Base-by-base conservation (phyloP, 2,797 vertebrate species). In the Ctenosaura bakeri region DNA sequence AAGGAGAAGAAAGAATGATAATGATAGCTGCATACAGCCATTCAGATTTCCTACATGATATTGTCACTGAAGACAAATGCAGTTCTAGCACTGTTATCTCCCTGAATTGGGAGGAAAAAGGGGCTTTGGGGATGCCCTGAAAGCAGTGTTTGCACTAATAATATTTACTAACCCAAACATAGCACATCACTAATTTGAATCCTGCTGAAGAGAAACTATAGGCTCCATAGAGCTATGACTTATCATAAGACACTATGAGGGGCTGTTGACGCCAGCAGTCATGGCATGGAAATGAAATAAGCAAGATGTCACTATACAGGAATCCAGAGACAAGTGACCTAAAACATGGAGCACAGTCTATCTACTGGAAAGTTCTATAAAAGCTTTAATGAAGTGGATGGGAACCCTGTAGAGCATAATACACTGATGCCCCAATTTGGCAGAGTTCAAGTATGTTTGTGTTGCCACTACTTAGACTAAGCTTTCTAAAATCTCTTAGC, bases 221-320 rank as follows among this genome's bases (percentile, higher is more conserved):
- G 8, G 88, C 26, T 69, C 82, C 69, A 32, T 54, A 8, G 32
- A 42, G 7, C 38, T 26, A 74, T 20, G 26, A 32, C 26, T 74
- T 59, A 42, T 29, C 66, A 89, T 29, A 78, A 38, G 82, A 80
- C 66, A 89, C 77, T 9, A 42, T 89, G 8, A 74, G 78, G 35
- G 18, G 7, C 46, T 66, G 73, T 71, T 79, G 89, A 32, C 88
- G 62, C 29, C 85, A 78, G 89, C 91, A 92, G 85, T 76, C 29
- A 71, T 54, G 64, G 62, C n/a, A 93, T 18, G 1, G 52, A 62
- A 66, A 84, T 87, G n/a, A 50, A 18, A 9, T 66, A 90, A 89
- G n/a, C 0, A 0, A 46, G 83, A 84, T 42, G 78, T 76, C 73
- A 69, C 1, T 83, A 32, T 6, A 69, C 26, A 42, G 54, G 35